Evolutionary conservation across 2,888 invertebrate species (phyloP).

Genomic region (Agriopis aurantiaria): DNA sequence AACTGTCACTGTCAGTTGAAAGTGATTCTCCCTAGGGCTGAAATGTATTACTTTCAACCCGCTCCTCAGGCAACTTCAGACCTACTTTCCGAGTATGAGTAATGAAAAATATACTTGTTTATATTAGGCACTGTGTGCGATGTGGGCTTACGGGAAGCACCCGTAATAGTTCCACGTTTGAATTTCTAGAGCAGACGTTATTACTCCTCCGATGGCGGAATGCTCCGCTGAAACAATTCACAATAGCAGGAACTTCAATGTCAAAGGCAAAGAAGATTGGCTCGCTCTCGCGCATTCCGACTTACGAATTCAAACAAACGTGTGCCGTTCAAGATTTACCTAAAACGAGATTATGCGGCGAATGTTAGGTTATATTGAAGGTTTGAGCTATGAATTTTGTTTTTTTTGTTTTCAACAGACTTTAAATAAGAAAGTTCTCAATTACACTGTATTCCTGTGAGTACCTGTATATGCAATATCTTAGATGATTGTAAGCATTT

Average conservation of each 20-base stretch:
- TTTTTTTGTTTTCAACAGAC: background rate
- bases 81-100: no score
- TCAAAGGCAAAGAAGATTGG: slow-evolving; percentile 78
- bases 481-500: no score
- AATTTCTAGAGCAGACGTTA: slow-evolving; percentile 82
- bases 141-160: slow-evolving; percentile 42
- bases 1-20: no score
- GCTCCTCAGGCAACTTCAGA: no score
- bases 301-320: slow-evolving; percentile 61
- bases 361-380: background rate
- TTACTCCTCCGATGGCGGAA: slow-evolving; percentile 78
- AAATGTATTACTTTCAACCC: no score
- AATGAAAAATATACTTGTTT: no score
- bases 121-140: background rate
- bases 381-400: background rate
- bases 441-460: no score
- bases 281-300: slow-evolving; percentile 52
- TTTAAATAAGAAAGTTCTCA: no score
- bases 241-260: slow-evolving; percentile 76
- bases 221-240: slow-evolving; percentile 79
- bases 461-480: no score
- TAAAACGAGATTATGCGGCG: slow-evolving; percentile 21
- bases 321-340: slow-evolving; percentile 32
- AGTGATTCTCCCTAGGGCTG: no score
- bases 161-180: slow-evolving; percentile 79